These are phyloP conservation scores for Sinelater perroti DNA, from an alignment of 2,888 invertebrate species.

Conservation along the genomic window DNA sequence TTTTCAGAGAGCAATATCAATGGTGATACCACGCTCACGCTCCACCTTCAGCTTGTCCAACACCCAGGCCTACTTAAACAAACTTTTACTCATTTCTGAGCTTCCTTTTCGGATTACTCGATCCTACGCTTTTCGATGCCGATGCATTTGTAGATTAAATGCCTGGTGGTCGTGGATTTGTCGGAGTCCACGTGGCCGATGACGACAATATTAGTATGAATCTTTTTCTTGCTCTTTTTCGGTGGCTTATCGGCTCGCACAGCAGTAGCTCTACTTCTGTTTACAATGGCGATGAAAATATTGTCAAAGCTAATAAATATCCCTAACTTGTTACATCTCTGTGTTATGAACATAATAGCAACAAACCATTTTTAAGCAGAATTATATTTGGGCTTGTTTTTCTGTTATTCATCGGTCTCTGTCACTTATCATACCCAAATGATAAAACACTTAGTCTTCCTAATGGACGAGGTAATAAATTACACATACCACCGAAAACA, in stretches of 20 bases:
- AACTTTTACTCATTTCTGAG: conserved; percentile 99
- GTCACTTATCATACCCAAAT: too few species aligned
- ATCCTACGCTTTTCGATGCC: conserved; percentile 99
- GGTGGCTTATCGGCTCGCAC: background rate
- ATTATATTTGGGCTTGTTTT: too few species aligned
- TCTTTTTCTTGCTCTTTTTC: conserved; percentile 97
- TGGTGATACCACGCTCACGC: conserved; percentile 99
- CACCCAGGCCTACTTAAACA: conserved; percentile 99
- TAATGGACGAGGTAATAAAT: too few species aligned
- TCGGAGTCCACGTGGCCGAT: conserved; percentile 99
- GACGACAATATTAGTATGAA: conserved; percentile 99
- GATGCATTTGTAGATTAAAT: conserved; percentile 99
- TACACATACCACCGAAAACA: too few species aligned
- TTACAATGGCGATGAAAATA: conserved; percentile 55
- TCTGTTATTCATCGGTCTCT: too few species aligned
- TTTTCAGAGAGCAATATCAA: conserved; percentile 98
- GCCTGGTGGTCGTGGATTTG: conserved; percentile 97
- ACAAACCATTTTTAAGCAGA: too few species aligned
- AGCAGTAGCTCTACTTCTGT: conserved; percentile 41
- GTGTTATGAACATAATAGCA: too few species aligned
- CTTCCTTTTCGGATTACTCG: conserved; percentile 99
- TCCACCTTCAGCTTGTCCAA: conserved; percentile 99
- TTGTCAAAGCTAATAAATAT: too few species aligned
- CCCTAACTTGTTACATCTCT: too few species aligned
- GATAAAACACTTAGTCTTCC: too few species aligned